These are phyloP conservation scores for Sebastes elongatus DNA, from an alignment of 2,797 vertebrate genomes.

Conservation along the genomic window DNA sequence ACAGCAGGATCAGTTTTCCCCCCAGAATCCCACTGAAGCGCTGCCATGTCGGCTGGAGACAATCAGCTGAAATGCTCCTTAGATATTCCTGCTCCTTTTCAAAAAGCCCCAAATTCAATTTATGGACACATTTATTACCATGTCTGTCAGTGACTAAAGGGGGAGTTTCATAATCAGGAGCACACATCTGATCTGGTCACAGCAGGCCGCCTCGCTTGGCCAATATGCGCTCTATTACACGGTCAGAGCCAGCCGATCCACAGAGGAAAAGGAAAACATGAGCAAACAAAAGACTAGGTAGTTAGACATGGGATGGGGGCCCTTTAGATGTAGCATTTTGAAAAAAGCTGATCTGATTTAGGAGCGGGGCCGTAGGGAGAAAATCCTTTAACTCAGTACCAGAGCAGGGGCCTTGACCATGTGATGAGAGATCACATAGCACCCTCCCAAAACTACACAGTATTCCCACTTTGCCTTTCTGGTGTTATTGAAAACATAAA, in stretches of 20 bases:
- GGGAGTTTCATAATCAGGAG: constrained; percentile 93
- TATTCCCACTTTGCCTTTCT: constrained; percentile 53
- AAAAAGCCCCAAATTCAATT: constrained; percentile 97
- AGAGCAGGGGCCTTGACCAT: constrained; percentile 60
- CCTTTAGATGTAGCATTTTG: constrained; percentile 69
- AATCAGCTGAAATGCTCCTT: constrained; percentile 95
- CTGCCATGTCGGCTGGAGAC: constrained; percentile 95
- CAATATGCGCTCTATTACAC: constrained; percentile 84
- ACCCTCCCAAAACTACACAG: constrained; percentile 45
- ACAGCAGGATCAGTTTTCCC: constrained; percentile 91
- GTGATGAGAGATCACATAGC: constrained; percentile 65
- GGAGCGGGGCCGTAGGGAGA: constrained; percentile 63
- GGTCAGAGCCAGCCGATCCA: constrained; percentile 75
- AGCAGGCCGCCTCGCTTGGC: constrained; percentile 77
- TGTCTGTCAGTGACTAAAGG: constrained; percentile 97
- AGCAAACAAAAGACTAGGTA: constrained; percentile 81
- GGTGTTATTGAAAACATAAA: constrained; percentile 69
- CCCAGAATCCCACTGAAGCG: constrained; percentile 91
- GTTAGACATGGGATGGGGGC: constrained; percentile 75
- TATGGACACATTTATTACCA: constrained; percentile 99
- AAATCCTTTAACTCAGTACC: constrained; percentile 65
- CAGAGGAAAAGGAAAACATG: constrained; percentile 81
- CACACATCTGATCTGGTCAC: constrained; percentile 89
- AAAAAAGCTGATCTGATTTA: constrained; percentile 78
- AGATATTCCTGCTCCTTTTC: constrained; percentile 96